A percentile compares a stretch with the other conserved stretches of the same genome.
Conservation (phyloP, 2,113 vertebrate species). For the Myrmophylax atrothorax region DNA sequence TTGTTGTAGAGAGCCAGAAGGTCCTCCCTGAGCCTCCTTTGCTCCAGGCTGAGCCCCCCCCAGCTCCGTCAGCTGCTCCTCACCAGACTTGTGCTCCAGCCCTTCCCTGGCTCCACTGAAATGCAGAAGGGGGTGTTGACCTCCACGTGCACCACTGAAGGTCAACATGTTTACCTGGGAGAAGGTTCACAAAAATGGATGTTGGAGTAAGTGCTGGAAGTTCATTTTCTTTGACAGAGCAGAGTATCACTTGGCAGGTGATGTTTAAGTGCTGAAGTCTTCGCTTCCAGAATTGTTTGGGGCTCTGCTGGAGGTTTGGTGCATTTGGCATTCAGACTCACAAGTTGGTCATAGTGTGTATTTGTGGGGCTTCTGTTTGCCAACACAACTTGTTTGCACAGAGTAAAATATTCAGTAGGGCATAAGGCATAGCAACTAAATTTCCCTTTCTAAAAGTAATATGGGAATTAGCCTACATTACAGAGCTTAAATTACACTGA, state of each 20-base stretch:
- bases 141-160: neutral
- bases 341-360: fast-evolving
- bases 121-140: neutral
- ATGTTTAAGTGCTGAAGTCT: neutral
- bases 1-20: too few species aligned
- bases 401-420: constrained; percentile 1
- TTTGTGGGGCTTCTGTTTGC: neutral
- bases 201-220: neutral
- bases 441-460: constrained; percentile 40
- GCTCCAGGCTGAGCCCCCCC: neutral
- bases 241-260: neutral
- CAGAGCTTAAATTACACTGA: constrained; percentile 17
- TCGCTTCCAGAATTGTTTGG: neutral
- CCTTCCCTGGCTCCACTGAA: neutral
- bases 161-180: neutral
- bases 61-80: neutral
- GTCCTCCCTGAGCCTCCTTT: neutral
- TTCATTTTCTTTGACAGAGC: neutral
- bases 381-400: neutral
- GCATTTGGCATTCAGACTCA: neutral
- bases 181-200: neutral
- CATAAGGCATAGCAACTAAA: constrained; percentile 1
- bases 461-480: constrained; percentile 28
- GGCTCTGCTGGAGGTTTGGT: neutral
- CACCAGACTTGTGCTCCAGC: neutral